Evolutionary conservation across 2,888 invertebrate species (phyloP).

Genomic region (Monopis laevigella): DNA sequence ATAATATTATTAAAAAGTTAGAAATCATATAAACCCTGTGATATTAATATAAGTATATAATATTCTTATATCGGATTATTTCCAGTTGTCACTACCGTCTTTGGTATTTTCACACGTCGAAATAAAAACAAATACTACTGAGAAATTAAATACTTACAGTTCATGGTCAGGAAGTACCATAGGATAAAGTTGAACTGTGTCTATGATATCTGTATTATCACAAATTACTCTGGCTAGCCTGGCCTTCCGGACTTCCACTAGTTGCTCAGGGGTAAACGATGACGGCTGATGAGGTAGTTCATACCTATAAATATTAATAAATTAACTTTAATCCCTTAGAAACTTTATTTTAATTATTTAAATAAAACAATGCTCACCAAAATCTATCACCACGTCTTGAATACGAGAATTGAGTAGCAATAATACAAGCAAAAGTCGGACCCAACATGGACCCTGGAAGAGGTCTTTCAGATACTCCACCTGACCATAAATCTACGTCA

Average conservation of each 20-base stretch:
- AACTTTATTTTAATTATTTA: background rate
- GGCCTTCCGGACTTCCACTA: constrained; percentile 83
- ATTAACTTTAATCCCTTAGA: background rate
- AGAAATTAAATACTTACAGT: constrained; percentile 82
- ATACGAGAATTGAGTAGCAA: constrained; percentile 92
- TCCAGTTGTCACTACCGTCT: background rate
- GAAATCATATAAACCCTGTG: background rate
- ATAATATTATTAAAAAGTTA: background rate
- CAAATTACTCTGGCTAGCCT: constrained; percentile 86
- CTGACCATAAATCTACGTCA: constrained; percentile 95
- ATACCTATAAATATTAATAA: constrained; percentile 60
- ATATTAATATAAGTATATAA: background rate
- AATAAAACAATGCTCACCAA: constrained; percentile 65
- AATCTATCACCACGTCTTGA: constrained; percentile 91
- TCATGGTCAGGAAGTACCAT: constrained; percentile 94
- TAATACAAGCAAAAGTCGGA: constrained; percentile 93
- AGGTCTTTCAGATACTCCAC: constrained; percentile 91
- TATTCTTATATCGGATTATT: background rate
- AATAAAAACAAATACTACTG: no score
- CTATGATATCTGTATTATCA: constrained; percentile 92
- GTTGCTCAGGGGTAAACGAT: constrained; percentile 87
- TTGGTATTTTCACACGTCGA: background rate
- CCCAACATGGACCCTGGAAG: constrained; percentile 93
- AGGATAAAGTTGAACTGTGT: constrained; percentile 89
- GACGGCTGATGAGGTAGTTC: constrained; percentile 92